Conservation (phyloP, 2,113 vertebrate species). For the Lophura nycthemera region DNA sequence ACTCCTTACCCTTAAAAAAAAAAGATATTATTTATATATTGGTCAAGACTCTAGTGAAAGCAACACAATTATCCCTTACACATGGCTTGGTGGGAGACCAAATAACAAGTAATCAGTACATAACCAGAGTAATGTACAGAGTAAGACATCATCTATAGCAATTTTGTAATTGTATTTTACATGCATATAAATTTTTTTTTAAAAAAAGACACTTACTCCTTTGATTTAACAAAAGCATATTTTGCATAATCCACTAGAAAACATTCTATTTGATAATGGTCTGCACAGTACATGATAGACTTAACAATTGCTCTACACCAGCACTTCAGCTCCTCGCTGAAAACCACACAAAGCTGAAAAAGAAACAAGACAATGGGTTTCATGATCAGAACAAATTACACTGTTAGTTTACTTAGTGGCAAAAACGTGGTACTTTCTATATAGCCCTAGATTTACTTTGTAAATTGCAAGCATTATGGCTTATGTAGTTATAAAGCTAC, state of each 20-base stretch:
- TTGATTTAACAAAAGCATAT: slow-evolving; percentile 63
- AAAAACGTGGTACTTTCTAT: background rate
- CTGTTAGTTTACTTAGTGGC: background rate
- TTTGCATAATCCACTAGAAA: slow-evolving; percentile 84
- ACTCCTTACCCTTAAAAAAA: background rate
- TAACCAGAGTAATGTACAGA: background rate
- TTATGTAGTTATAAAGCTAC: background rate
- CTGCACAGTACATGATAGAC: slow-evolving; percentile 53
- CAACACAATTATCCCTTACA: background rate
- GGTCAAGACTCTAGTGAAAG: too few species aligned
- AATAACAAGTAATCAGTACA: too few species aligned
- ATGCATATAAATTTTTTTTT: background rate
- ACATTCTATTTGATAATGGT: slow-evolving; percentile 64
- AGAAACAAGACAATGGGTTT: background rate
- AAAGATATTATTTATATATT: background rate
- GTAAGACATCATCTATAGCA: accelerated
- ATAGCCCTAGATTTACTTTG: background rate
- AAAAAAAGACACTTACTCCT: slow-evolving; percentile 56
- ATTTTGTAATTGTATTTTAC: background rate
- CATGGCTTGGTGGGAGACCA: background rate
- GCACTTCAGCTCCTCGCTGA: slow-evolving; percentile 72
- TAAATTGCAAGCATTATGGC: background rate
- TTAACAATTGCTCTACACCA: slow-evolving; percentile 81
- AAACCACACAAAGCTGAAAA: slow-evolving; percentile 77
- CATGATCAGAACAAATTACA: accelerated